Evolutionary conservation across 2,888 invertebrate species (phyloP).

Genomic region (Axea sp.): DNA sequence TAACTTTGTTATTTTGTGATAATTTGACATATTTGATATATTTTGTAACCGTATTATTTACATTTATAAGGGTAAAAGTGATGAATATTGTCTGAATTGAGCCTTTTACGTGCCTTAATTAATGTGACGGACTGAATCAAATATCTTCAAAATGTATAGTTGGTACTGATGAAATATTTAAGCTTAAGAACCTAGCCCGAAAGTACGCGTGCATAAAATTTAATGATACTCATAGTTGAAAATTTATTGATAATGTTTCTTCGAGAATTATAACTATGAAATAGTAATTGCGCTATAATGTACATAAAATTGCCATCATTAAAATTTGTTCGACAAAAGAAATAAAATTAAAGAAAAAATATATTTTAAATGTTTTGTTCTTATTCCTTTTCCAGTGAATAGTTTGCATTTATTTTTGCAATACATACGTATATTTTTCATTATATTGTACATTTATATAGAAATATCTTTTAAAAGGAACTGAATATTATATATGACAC

Average conservation of each 20-base stretch:
- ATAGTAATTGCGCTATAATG: slow-evolving; percentile 45
- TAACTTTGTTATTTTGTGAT: slow-evolving; percentile 4
- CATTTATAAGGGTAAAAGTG: too few relatives aligned
- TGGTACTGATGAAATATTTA: slow-evolving; percentile 36
- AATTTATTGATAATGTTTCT: slow-evolving; percentile 45
- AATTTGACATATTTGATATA: slow-evolving; percentile 16
- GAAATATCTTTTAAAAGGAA: too few relatives aligned
- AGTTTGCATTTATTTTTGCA: too few relatives aligned
- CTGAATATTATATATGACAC: too few relatives aligned
- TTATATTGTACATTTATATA: too few relatives aligned
- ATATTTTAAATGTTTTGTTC: background rate
- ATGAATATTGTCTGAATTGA: slow-evolving; percentile 11
- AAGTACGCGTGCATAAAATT: slow-evolving; percentile 40
- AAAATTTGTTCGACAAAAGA: slow-evolving; percentile 46
- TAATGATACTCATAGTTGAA: slow-evolving; percentile 48
- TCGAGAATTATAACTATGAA: slow-evolving; percentile 41
- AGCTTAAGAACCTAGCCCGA: slow-evolving; percentile 39
- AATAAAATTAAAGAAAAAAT: slow-evolving; percentile 31
- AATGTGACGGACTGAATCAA: slow-evolving; percentile 52
- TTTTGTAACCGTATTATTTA: background rate
- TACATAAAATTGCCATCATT: slow-evolving; percentile 55
- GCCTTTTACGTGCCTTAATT: slow-evolving; percentile 56
- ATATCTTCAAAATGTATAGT: slow-evolving; percentile 45
- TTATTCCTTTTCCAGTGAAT: too few relatives aligned
- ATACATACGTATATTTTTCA: too few relatives aligned